phyloP scores from a whole-genome alignment of 2,888 invertebrate genomes.

The Lypha dubia region DNA sequence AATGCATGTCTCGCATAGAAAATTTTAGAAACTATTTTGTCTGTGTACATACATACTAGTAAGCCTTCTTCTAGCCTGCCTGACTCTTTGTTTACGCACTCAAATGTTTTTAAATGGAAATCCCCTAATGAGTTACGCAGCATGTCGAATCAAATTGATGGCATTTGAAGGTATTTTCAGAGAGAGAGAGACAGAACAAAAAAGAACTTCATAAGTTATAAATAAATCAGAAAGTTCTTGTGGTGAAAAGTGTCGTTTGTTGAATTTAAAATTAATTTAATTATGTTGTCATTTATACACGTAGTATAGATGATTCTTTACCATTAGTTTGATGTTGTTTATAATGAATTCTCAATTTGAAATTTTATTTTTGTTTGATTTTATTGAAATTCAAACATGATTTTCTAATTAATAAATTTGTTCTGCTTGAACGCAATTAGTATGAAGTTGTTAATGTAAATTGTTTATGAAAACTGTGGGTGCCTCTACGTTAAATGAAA shows the following conservation, averaged over 20 bases:
- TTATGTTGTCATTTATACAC: slow-evolving; percentile 58
- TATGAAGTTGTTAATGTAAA: slow-evolving; percentile 23
- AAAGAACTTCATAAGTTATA: slow-evolving; percentile 3
- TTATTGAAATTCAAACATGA: slow-evolving; percentile 59
- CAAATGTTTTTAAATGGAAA: slow-evolving; percentile 63
- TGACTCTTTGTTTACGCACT: slow-evolving; percentile 54
- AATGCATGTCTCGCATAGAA: too few species aligned
- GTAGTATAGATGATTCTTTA: slow-evolving; percentile 22
- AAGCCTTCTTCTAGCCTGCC: background rate
- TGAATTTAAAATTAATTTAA: slow-evolving; percentile 68
- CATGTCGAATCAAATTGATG: slow-evolving; percentile 69
- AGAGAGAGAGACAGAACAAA: slow-evolving; percentile 24
- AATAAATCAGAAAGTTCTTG: slow-evolving; percentile 33
- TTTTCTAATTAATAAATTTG: slow-evolving; percentile 63
- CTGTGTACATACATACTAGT: slow-evolving; percentile 7
- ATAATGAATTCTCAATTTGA: slow-evolving; percentile 11
- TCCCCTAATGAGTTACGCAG: slow-evolving; percentile 70
- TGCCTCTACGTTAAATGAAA: slow-evolving; percentile 2
- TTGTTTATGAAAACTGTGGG: slow-evolving; percentile 9
- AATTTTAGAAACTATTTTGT: too few species aligned
- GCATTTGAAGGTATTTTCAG: slow-evolving; percentile 58
- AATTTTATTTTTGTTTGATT: slow-evolving; percentile 7
- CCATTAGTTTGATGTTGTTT: background rate
- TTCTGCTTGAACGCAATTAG: slow-evolving; percentile 37
- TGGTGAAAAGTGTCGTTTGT: slow-evolving; percentile 63